phyloP scores from a whole-genome alignment of 2,888 invertebrate species.

The Tortricodes alternella region DNA sequence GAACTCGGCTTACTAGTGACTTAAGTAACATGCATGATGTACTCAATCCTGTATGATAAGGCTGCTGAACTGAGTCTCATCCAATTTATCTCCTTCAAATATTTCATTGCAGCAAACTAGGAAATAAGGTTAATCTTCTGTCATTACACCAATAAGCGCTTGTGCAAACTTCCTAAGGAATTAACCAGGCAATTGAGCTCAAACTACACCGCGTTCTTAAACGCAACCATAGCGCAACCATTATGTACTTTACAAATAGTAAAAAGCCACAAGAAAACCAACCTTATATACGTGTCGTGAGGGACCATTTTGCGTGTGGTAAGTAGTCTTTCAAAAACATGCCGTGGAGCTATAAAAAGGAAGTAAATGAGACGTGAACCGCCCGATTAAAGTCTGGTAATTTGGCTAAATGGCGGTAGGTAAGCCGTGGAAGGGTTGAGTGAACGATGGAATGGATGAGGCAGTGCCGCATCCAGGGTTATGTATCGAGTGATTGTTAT shows the following conservation, averaged over 20 bases:
- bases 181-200: slow-evolving; percentile 17
- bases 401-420: slow-evolving; percentile 58
- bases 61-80: no score
- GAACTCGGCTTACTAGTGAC: no score
- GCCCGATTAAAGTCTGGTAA: slow-evolving; percentile 63
- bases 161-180: neutral
- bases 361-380: slow-evolving; percentile 70
- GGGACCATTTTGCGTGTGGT: neutral
- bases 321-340: slow-evolving; percentile 38
- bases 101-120: no score
- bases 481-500: no score
- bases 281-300: neutral
- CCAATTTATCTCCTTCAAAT: no score
- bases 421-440: slow-evolving; percentile 43
- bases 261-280: slow-evolving; percentile 5
- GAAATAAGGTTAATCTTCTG: neutral
- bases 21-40: no score
- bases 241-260: slow-evolving; percentile 22
- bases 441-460: slow-evolving; percentile 32
- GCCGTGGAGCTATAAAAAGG: slow-evolving; percentile 57
- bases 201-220: slow-evolving; percentile 15
- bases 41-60: no score
- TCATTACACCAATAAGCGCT: neutral
- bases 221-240: slow-evolving; percentile 6
- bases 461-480: slow-evolving; percentile 30